Conservation (phyloP, 2,888 invertebrate genomes). For the Aleiodes leptofemur region DNA sequence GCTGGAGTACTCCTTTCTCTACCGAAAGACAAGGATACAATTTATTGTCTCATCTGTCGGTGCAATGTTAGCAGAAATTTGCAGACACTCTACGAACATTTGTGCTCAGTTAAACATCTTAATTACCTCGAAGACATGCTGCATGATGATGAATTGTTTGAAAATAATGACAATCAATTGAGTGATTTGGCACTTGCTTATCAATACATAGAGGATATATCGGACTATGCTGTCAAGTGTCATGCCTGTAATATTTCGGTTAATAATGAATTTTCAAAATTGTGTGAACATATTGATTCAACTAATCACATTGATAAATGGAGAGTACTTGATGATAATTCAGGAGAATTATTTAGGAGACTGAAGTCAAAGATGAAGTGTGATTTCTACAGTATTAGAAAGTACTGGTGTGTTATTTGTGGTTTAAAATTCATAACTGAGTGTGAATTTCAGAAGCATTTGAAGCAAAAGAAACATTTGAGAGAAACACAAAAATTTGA, state of each 20-base stretch:
- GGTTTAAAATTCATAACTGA: neutral
- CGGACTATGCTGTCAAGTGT: slow-evolving; percentile 55
- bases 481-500: neutral
- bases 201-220: slow-evolving; percentile 57
- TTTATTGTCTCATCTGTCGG: slow-evolving; percentile 62
- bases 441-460: slow-evolving; percentile 38
- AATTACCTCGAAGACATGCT: slow-evolving; percentile 55
- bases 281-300: slow-evolving; percentile 42
- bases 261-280: slow-evolving; percentile 44
- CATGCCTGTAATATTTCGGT: slow-evolving; percentile 54
- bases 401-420: slow-evolving; percentile 53
- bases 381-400: slow-evolving; percentile 49
- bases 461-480: slow-evolving; percentile 19
- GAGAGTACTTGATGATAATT: neutral
- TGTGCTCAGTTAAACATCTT: slow-evolving; percentile 57
- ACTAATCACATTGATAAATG: slow-evolving; percentile 3
- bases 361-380: slow-evolving; percentile 20
- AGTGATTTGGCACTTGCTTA: slow-evolving; percentile 60
- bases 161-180: slow-evolving; percentile 52
- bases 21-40: slow-evolving; percentile 20
- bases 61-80: slow-evolving; percentile 50
- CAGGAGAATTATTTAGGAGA: slow-evolving; percentile 4
- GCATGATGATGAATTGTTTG: slow-evolving; percentile 49
- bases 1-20: slow-evolving; percentile 33
- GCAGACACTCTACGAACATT: slow-evolving; percentile 59